Evolutionary conservation across 2,113 vertebrate genomes (phyloP).

Genomic region (Oostethus manadensis): DNA sequence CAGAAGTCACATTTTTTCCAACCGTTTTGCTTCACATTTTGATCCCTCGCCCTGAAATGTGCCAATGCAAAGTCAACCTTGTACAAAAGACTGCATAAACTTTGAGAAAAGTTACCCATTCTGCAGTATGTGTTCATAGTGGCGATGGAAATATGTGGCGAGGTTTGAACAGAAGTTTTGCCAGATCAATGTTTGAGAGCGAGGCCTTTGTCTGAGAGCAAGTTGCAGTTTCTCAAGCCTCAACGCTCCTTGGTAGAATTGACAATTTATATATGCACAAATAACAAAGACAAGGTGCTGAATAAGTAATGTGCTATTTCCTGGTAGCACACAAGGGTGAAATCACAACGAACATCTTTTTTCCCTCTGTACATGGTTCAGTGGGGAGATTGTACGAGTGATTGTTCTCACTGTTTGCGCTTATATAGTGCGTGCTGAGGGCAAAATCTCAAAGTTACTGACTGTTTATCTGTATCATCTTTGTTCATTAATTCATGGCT

Average conservation of each 20-base stretch:
- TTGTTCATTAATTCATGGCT: slow-evolving; percentile 77
- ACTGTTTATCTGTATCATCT: slow-evolving; percentile 69
- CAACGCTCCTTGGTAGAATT: slow-evolving; percentile 52
- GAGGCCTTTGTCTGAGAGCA: slow-evolving; percentile 54
- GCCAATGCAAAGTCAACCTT: not conserved
- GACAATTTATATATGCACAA: slow-evolving; percentile 71
- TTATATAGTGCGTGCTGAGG: slow-evolving; percentile 29
- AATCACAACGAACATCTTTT: slow-evolving; percentile 64
- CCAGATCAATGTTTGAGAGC: slow-evolving; percentile 62
- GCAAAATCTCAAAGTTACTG: slow-evolving; percentile 48
- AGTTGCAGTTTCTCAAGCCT: slow-evolving; percentile 53
- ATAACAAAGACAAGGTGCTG: slow-evolving; percentile 65
- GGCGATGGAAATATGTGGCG: slow-evolving; percentile 47
- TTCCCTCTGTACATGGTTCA: slow-evolving; percentile 52
- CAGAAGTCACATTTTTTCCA: not conserved
- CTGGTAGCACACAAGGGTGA: slow-evolving; percentile 68
- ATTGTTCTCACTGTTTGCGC: slow-evolving; percentile 55
- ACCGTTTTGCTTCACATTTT: not conserved
- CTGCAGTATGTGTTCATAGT: slow-evolving; percentile 50
- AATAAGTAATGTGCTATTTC: slow-evolving; percentile 74
- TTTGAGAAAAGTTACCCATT: not conserved
- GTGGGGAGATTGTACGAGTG: slow-evolving; percentile 46
- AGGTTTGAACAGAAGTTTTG: slow-evolving; percentile 63
- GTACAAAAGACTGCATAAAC: slow-evolving; percentile 4
- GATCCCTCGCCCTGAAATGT: not conserved